phyloP scores from a whole-genome alignment of 2,797 vertebrate species.

The Morus bassanus region DNA sequence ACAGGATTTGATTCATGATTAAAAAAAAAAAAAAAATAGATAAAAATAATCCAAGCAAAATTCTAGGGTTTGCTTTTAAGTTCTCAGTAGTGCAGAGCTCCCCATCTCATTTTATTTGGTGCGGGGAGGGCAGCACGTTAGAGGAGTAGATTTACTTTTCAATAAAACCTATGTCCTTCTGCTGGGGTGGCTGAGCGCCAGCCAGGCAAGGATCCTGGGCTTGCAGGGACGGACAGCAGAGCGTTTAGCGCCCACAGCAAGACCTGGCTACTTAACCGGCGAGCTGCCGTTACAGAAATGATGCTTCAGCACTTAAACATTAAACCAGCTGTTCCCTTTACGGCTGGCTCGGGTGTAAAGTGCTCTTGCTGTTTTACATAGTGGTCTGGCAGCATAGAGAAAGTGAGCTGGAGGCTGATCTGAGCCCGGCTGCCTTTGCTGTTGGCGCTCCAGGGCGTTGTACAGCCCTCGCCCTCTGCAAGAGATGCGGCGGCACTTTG shows the following conservation, averaged over 20 bases:
- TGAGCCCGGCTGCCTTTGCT: neutral
- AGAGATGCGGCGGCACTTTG: neutral
- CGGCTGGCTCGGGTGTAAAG: neutral
- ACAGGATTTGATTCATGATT: neutral
- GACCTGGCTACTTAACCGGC: neutral
- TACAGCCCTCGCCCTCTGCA: neutral
- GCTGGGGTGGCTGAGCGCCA: neutral
- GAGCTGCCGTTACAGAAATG: neutral
- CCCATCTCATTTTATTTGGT: neutral
- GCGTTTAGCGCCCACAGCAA: neutral
- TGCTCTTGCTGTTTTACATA: slow-evolving; percentile 15
- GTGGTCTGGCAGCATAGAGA: slow-evolving; percentile 12
- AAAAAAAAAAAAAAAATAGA: neutral
- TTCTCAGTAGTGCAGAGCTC: neutral
- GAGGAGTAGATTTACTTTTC: neutral
- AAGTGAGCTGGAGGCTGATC: neutral
- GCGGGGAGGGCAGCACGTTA: rapidly evolving
- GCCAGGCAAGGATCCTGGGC: neutral
- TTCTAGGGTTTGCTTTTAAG: neutral
- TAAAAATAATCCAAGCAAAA: neutral
- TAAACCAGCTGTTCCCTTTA: slow-evolving; percentile 47
- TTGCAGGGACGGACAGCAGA: neutral
- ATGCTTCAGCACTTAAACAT: slow-evolving; percentile 5
- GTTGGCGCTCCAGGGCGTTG: neutral
- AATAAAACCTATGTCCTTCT: neutral